A percentile compares a stretch with the other conserved stretches of the same genome.
Evolutionary conservation across 2,888 invertebrate species (phyloP).

Genomic region (Drosophila pegasa): DNA sequence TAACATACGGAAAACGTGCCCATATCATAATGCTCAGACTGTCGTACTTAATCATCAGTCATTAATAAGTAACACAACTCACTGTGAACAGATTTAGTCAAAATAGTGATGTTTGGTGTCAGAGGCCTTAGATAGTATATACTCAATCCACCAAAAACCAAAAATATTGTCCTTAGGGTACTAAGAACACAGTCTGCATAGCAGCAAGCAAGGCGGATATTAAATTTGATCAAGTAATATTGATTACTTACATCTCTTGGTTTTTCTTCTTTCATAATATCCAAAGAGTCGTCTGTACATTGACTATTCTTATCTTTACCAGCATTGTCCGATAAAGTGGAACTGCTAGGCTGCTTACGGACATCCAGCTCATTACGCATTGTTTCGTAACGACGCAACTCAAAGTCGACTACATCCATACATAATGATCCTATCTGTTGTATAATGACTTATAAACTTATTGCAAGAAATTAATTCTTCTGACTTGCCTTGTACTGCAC

Average conservation of each 20-base stretch:
- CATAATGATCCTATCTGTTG: conserved; percentile 95
- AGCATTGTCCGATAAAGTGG: conserved; percentile 79
- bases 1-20: too few species aligned
- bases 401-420: conserved; percentile 98
- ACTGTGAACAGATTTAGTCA: too few species aligned
- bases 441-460: not conserved
- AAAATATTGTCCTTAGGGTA: too few species aligned
- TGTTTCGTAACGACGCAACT: conserved; percentile 95
- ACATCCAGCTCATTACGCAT: conserved; percentile 92
- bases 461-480: not conserved
- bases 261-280: conserved; percentile 85
- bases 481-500: conserved; percentile 94
- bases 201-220: too few species aligned
- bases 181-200: too few species aligned
- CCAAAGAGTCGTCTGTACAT: conserved; percentile 84
- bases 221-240: not conserved
- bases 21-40: too few species aligned
- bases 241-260: conserved; percentile 82
- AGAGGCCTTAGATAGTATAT: too few species aligned
- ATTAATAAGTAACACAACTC: too few species aligned
- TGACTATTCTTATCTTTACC: conserved; percentile 84
- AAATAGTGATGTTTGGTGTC: too few species aligned
- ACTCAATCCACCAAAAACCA: too few species aligned
- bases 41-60: too few species aligned
- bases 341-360: conserved; percentile 83